phyloP scores from a whole-genome alignment of 2,888 invertebrate species.

The Oxyscelio sp. region DNA sequence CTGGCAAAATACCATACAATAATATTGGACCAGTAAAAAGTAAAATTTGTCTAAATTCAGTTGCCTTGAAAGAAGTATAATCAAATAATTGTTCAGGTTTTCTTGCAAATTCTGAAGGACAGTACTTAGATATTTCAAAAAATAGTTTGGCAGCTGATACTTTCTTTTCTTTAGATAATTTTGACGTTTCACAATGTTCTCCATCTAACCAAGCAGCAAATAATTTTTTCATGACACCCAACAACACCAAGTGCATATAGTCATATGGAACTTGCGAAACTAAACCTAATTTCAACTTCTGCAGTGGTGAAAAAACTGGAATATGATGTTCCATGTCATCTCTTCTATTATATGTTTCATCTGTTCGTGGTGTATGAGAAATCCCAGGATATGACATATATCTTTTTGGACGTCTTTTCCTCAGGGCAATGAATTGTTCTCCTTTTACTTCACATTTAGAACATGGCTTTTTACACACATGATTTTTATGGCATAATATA shows the following conservation, averaged over 20 bases:
- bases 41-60: slow-evolving; percentile 45
- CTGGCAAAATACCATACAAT: neutral
- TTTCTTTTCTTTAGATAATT: neutral
- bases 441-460: neutral
- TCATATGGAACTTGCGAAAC: slow-evolving; percentile 36
- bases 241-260: slow-evolving; percentile 28
- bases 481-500: slow-evolving; percentile 18
- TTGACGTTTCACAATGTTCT: neutral
- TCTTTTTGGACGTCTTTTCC: neutral
- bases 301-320: slow-evolving; percentile 5
- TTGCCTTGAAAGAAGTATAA: slow-evolving; percentile 26
- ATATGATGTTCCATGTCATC: slow-evolving; percentile 5
- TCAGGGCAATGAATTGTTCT: neutral
- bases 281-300: neutral
- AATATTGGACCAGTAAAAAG: neutral
- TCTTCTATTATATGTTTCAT: neutral
- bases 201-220: slow-evolving; percentile 12
- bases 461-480: neutral
- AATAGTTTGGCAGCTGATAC: neutral
- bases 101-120: slow-evolving; percentile 34
- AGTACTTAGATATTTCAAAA: neutral
- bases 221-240: slow-evolving; percentile 18
- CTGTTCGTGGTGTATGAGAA: neutral
- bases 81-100: neutral
- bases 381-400: slow-evolving; percentile 7